phyloP scores from a whole-genome alignment of 1,140 invertebrate genomes.

The Neoseiulus cucumeris region DNA sequence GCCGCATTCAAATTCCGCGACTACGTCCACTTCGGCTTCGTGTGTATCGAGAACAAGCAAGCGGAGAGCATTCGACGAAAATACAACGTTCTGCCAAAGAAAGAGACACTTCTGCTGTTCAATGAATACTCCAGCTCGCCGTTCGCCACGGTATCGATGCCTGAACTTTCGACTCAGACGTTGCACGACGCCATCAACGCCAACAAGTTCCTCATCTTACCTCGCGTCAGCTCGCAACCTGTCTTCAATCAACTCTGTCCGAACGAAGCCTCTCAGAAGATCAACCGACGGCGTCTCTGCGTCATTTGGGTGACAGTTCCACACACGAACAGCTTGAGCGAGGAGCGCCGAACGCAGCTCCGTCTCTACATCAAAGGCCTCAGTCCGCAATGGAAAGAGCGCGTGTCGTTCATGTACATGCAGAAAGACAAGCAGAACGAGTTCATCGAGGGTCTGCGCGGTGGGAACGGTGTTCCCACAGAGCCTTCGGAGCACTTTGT shows the following conservation, averaged over 20 bases:
- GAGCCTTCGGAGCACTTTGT: conserved; percentile 39
- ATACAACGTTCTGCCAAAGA: conserved; percentile 49
- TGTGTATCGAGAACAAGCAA: conserved; percentile 23
- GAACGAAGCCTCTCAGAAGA: conserved; percentile 45
- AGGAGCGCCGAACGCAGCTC: not conserved
- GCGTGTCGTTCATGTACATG: conserved; percentile 64
- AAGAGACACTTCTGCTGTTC: conserved; percentile 69
- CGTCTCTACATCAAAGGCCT: conserved; percentile 9
- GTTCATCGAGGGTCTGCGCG: conserved; percentile 51
- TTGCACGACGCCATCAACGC: conserved; percentile 66
- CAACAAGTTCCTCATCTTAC: conserved; percentile 69
- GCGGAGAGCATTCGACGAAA: conserved; percentile 24
- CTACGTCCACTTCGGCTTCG: conserved; percentile 66
- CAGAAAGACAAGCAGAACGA: conserved; percentile 58
- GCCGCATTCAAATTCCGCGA: conserved; percentile 64
- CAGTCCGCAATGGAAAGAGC: conserved; percentile 31
- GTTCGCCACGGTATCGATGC: conserved; percentile 61
- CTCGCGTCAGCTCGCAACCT: conserved; percentile 70
- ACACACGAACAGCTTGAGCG: not conserved
- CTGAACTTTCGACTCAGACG: conserved; percentile 61
- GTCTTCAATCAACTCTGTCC: conserved; percentile 70
- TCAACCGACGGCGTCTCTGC: conserved; percentile 57
- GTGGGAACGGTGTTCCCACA: conserved; percentile 29
- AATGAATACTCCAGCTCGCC: conserved; percentile 65
- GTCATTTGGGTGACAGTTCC: conserved; percentile 51